These are phyloP conservation scores for Chionis minor DNA, from an alignment of 2,113 vertebrate genomes.

Conservation along the genomic window DNA sequence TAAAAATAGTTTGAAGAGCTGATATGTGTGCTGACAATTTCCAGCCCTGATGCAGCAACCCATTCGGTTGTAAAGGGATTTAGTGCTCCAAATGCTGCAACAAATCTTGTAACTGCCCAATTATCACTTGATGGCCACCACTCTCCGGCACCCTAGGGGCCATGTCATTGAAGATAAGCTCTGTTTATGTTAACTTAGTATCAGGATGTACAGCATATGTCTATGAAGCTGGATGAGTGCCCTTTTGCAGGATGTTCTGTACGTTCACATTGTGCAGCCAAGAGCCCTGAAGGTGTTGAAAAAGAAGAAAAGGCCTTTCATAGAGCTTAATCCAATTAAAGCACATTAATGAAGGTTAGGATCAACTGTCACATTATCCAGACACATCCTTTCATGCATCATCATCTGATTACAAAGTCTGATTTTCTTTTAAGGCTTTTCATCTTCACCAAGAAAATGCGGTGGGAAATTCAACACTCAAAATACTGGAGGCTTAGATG, in stretches of 20 bases:
- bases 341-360: slow-evolving; percentile 61
- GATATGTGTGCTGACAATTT: slow-evolving; percentile 7
- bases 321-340: slow-evolving; percentile 65
- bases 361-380: slow-evolving; percentile 65
- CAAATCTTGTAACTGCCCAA: slow-evolving; percentile 49
- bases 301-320: slow-evolving; percentile 59
- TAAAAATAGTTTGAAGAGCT: slow-evolving; percentile 22
- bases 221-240: slow-evolving; percentile 11
- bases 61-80: not conserved
- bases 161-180: slow-evolving; percentile 40
- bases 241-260: slow-evolving; percentile 50
- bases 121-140: slow-evolving; percentile 47
- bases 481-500: not conserved
- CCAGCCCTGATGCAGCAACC: not conserved
- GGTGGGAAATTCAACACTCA: slow-evolving; percentile 12
- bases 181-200: slow-evolving; percentile 34
- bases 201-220: slow-evolving; percentile 53
- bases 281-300: slow-evolving; percentile 49
- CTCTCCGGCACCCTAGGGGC: slow-evolving; percentile 1
- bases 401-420: slow-evolving; percentile 50
- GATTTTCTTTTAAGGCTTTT: slow-evolving; percentile 29
- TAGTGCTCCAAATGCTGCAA: not conserved
- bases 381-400: slow-evolving; percentile 47
- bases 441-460: slow-evolving; percentile 21
- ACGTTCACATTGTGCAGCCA: slow-evolving; percentile 7